Conservation (phyloP, 1,140 invertebrate genomes). For the Pseudachorutes palmiensis region DNA sequence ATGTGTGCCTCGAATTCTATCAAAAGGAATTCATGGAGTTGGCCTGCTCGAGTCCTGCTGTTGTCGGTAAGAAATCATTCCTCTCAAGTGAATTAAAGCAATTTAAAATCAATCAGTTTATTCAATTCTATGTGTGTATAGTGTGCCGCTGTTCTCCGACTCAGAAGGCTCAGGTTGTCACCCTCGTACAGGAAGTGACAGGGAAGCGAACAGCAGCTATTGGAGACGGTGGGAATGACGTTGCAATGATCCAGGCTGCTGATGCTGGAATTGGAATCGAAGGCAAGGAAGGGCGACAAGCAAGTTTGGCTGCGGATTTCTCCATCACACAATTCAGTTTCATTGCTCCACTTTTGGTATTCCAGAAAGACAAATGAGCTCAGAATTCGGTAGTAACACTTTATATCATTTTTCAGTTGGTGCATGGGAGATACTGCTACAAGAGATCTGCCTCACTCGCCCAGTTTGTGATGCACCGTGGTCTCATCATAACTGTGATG, state of each 20-base stretch:
- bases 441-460: constrained; percentile 91
- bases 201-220: constrained; percentile 54
- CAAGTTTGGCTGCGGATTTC: constrained; percentile 97
- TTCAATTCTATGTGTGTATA: not conserved
- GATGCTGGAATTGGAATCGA: constrained; percentile 96
- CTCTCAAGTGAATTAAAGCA: not conserved
- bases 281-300: constrained; percentile 84
- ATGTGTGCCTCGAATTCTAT: constrained; percentile 86
- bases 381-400: not conserved
- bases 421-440: constrained; percentile 92
- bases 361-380: constrained; percentile 58
- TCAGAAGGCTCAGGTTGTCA: constrained; percentile 94
- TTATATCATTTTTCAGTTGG: constrained; percentile 58
- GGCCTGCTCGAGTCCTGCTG: constrained; percentile 82
- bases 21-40: constrained; percentile 92
- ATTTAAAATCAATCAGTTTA: not conserved
- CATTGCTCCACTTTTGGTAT: constrained; percentile 80
- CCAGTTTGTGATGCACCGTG: constrained; percentile 98
- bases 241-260: constrained; percentile 55
- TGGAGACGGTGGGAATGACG: constrained; percentile 57
- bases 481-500: constrained; percentile 97
- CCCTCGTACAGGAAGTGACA: constrained; percentile 78
- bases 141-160: constrained; percentile 87
- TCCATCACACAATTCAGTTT: constrained; percentile 88
- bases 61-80: constrained; percentile 67